Percentiles rank a stretch among this genome's conserved stretches.
These are phyloP conservation scores for Drosophila cognata DNA, from an alignment of 2,888 invertebrate species.

Conservation along the genomic window DNA sequence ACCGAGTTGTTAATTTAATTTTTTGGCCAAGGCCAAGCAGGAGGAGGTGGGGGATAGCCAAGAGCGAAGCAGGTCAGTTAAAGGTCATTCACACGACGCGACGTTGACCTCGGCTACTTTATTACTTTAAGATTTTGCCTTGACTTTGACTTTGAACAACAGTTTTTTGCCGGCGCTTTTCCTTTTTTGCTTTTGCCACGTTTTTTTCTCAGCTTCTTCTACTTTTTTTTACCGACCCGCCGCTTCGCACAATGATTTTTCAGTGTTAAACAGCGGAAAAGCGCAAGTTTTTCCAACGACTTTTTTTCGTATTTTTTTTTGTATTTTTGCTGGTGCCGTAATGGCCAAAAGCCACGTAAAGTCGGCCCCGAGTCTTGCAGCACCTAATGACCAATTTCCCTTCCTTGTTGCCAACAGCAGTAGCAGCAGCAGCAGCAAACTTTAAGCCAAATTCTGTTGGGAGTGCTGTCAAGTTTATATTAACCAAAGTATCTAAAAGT, in stretches of 20 bases:
- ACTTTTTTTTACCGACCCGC: conserved; percentile 12
- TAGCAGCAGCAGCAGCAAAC: conserved; percentile 17
- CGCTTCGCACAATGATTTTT: conserved; percentile 60
- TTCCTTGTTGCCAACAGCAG: conserved; percentile 5
- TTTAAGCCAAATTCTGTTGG: conserved; percentile 34
- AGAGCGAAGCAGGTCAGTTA: conserved; percentile 72
- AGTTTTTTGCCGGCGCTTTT: conserved; percentile 63
- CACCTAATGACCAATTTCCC: conserved; percentile 82
- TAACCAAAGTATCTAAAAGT: conserved; percentile 3
- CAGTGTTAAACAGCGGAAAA: conserved; percentile 69
- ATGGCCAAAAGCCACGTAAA: conserved; percentile 72
- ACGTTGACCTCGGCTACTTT: conserved; percentile 77
- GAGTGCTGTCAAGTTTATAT: conserved; percentile 31
- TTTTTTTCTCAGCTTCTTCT: conserved; percentile 27
- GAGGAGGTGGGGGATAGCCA: conserved; percentile 24
- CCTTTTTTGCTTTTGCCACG: conserved; percentile 42
- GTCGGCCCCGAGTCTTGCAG: conserved; percentile 39
- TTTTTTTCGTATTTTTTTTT: conserved; percentile 44
- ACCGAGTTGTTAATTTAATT: conserved; percentile 59
- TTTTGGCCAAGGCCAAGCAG: conserved; percentile 65
- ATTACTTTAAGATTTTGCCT: conserved; percentile 82
- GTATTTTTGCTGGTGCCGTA: conserved; percentile 40
- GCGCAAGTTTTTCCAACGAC: conserved; percentile 70
- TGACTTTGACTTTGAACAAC: conserved; percentile 82
- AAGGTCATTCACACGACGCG: conserved; percentile 77